phyloP scores from a whole-genome alignment of 2,797 vertebrate species.

The Margarornis squamiger region DNA sequence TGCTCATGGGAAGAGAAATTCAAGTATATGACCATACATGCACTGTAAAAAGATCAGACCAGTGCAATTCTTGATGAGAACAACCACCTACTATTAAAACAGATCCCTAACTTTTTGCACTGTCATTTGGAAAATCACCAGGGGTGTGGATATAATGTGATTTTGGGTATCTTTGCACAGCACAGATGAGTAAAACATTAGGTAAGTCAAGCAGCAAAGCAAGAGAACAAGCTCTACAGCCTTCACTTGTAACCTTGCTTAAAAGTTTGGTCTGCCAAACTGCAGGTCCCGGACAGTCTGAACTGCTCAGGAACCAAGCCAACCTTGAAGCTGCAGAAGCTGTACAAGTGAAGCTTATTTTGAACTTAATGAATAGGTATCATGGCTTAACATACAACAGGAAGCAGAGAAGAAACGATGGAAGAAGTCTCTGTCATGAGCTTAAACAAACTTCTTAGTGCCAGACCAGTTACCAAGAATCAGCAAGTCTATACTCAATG shows the following conservation, averaged over 20 bases:
- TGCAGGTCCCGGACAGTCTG: not conserved
- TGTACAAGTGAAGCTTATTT: not conserved
- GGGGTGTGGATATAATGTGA: not conserved
- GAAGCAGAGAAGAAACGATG: not conserved
- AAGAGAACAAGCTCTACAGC: not conserved
- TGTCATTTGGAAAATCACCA: not conserved
- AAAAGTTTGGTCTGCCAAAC: not conserved
- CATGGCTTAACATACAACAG: not conserved
- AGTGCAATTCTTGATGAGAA: not conserved
- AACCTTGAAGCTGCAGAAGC: not conserved
- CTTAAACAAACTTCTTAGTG: not conserved
- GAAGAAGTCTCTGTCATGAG: not conserved
- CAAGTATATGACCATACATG: fast-evolving
- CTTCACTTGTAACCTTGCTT: not conserved
- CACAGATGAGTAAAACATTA: not conserved
- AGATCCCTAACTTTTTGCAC: not conserved
- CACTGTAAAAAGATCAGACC: not conserved
- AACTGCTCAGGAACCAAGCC: not conserved
- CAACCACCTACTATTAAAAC: not conserved
- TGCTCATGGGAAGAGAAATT: not conserved
- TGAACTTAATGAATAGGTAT: not conserved
- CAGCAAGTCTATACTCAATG: not conserved
- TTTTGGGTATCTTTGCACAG: not conserved
- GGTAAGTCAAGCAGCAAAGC: not conserved
- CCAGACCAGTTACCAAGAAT: not conserved